Conservation (phyloP, 2,113 vertebrate genomes). For the Melospiza georgiana region DNA sequence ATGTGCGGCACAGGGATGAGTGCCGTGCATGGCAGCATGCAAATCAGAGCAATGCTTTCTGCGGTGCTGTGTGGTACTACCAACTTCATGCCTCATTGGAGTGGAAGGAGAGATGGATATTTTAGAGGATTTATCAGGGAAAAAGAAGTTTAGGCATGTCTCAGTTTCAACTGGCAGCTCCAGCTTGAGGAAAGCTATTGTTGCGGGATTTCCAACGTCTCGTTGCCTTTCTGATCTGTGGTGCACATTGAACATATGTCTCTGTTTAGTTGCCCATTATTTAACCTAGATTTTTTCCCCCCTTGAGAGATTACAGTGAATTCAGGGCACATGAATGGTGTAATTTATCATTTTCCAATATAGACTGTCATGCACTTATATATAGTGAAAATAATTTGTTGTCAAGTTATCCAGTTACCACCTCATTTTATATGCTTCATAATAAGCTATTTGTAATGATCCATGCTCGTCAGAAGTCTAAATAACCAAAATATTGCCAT, state of each 20-base stretch:
- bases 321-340: slow-evolving; percentile 2
- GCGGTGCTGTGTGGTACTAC: fast-evolving
- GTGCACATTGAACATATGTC: slow-evolving; percentile 46
- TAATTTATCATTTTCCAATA: slow-evolving; percentile 53
- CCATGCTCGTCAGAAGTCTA: slow-evolving; percentile 11
- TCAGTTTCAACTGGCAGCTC: neutral
- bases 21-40: fast-evolving
- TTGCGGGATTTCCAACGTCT: neutral
- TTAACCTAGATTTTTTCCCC: neutral
- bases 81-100: neutral
- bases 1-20: fast-evolving
- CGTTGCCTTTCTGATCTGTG: neutral
- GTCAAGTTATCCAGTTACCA: slow-evolving; percentile 50
- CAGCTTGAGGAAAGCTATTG: slow-evolving; percentile 17
- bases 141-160: neutral
- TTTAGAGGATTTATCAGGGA: neutral
- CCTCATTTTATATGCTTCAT: slow-evolving; percentile 30
- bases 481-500: slow-evolving; percentile 50
- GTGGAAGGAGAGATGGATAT: neutral
- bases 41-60: neutral
- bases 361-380: slow-evolving; percentile 1
- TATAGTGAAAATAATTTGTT: slow-evolving; percentile 49
- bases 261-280: slow-evolving; percentile 54
- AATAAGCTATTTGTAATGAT: slow-evolving; percentile 41
- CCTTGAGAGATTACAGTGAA: neutral